Evolutionary conservation across 2,113 vertebrate genomes (phyloP).

Genomic region (Hyla sarda): DNA sequence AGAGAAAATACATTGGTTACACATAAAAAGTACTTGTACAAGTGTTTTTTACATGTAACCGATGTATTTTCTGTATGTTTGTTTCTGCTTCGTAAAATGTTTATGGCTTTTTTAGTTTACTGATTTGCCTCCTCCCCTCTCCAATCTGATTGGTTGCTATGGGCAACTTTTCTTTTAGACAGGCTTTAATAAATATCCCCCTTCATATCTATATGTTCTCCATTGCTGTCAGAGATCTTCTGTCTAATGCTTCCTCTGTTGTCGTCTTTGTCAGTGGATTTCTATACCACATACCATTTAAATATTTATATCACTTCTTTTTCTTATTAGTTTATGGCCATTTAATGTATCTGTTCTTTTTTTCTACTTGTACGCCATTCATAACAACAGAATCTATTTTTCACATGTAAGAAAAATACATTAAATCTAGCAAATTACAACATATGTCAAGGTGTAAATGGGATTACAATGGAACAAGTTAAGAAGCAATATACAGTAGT

Average conservation of each 20-base stretch:
- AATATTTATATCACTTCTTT: background rate
- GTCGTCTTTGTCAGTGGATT: background rate
- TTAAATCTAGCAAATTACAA: background rate
- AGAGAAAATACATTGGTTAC: too few species aligned
- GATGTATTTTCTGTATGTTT: too few species aligned
- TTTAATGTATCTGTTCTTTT: background rate
- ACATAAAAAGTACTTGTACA: too few species aligned
- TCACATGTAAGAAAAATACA: background rate
- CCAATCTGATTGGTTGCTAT: too few species aligned
- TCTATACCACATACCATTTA: background rate
- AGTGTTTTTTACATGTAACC: too few species aligned
- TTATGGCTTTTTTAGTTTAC: too few species aligned
- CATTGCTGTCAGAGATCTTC: background rate
- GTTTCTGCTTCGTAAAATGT: too few species aligned
- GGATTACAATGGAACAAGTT: background rate
- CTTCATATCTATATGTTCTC: background rate
- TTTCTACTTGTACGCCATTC: background rate
- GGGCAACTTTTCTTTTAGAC: background rate
- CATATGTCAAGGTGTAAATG: background rate
- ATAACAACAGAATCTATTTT: background rate
- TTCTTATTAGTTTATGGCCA: background rate
- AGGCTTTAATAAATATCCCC: too few species aligned
- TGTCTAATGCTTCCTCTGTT: background rate
- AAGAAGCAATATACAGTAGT: background rate
- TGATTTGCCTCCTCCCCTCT: too few species aligned